Evolutionary conservation across 2,888 invertebrate species (phyloP), one percentile per base, ranked within the genome.

Genomic region (Axea sp.): DNA sequence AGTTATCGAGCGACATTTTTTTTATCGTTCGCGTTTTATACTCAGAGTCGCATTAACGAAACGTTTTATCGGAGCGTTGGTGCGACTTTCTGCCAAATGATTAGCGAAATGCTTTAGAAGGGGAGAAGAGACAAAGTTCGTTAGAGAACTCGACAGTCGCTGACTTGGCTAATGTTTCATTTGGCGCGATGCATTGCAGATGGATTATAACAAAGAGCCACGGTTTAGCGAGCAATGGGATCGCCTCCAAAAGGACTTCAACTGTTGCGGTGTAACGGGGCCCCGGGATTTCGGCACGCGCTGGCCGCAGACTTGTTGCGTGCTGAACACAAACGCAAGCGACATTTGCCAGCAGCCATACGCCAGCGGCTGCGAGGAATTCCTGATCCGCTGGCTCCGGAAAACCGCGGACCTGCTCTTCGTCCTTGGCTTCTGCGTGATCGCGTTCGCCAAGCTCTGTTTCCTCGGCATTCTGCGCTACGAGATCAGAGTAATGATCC

Each of bases 401-500:
- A 91, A 93, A 84, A 94, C 94, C 35, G 95, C 95, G 47, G 95
- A 95, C 85, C 90, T 94, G 69, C 90, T 96, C 62, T 95, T 94
- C 84, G 92, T 94, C 67, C 88, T 95, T 80, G 95, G 95, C 65
- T 95, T 95, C 88, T 96, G 96, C 89, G 95, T 96, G 76, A 93
- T 96, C 82, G 94, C 95, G 82, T 96, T 96, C 89, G 90, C 95
- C 80, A 96, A 96, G 89, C 90, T 95, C 88, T 95, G 95, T 90
- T 96, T 96, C 90, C 92, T 95, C 77, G 95, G 94, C 73, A 95
- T 95, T 81, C 90, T 95, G 80, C 92, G 95, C 71, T 94, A 94
- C 89, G 95, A 95, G 90, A 95, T 95, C 84, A 92, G 93, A 78
- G 96, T 96, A 88, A 96, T 96, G 96, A 95, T 96, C 84, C 95